These are phyloP conservation scores for Sepiola atlantica DNA, from an alignment of 2,888 invertebrate species.

Conservation along the genomic window DNA sequence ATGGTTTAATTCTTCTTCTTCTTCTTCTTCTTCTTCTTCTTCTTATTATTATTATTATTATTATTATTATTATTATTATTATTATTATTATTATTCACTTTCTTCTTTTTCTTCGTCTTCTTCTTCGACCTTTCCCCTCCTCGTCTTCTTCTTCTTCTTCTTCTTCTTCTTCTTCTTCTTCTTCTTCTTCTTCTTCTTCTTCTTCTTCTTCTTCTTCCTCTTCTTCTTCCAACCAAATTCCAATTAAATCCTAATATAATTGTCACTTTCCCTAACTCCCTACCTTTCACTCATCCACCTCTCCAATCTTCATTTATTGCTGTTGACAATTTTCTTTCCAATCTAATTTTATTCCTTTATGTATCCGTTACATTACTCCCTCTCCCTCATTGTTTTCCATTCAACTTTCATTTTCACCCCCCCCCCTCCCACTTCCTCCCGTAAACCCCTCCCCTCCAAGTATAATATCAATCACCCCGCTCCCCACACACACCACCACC, in stretches of 20 bases:
- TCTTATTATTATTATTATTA: neutral
- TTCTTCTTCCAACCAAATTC: neutral
- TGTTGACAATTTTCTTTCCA: conserved; percentile 19
- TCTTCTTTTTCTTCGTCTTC: neutral
- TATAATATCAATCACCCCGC: neutral
- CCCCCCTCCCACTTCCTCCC: neutral
- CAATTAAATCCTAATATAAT: neutral
- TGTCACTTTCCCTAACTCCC: neutral
- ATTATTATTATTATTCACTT: neutral
- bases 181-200: neutral
- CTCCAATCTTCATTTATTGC: neutral
- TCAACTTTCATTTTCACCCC: neutral
- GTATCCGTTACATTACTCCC: neutral
- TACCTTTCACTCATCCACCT: neutral
- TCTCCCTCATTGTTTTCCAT: neutral
- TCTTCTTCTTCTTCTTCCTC: neutral
- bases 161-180: neutral
- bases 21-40: neutral
- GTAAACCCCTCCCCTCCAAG: neutral
- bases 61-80: neutral
- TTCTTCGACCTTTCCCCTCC: neutral
- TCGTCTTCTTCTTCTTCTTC: neutral
- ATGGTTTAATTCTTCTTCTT: neutral
- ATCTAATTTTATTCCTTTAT: neutral
- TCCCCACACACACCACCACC: neutral